Percentiles rank a stretch among this genome's conserved stretches.
Evolutionary conservation across 2,888 invertebrate genomes (phyloP).

Genomic region (Nasonovia ribisnigri): DNA sequence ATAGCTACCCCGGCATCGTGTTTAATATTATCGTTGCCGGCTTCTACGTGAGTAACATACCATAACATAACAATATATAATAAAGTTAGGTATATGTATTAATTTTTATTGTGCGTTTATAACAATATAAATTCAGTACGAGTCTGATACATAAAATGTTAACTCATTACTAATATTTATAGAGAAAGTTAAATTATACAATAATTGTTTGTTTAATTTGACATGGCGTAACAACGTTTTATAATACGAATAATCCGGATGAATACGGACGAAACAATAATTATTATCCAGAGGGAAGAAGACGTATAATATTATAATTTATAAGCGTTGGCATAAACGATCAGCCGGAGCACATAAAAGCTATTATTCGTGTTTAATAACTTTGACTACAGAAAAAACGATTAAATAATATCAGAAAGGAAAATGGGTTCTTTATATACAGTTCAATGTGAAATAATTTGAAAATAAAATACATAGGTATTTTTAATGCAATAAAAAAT

Average conservation of each 20-base stretch:
- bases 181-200: constrained; percentile 10
- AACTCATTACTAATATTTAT: background rate
- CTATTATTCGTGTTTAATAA: background rate
- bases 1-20: background rate
- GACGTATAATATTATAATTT: background rate
- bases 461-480: background rate
- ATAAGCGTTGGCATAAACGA: background rate
- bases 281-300: background rate
- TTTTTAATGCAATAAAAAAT: background rate
- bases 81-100: background rate
- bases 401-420: background rate
- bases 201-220: constrained; percentile 4
- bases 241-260: background rate
- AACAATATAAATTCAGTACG: background rate
- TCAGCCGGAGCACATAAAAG: background rate
- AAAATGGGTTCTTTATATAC: background rate
- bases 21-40: background rate
- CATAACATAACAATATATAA: background rate
- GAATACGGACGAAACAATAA: background rate
- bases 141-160: background rate
- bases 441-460: background rate
- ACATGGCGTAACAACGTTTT: background rate
- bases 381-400: background rate
- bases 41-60: constrained; percentile 25
- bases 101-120: constrained; percentile 1